These are phyloP conservation scores for Slavum lentiscoides DNA, from an alignment of 2,888 invertebrate species.

Conservation along the genomic window DNA sequence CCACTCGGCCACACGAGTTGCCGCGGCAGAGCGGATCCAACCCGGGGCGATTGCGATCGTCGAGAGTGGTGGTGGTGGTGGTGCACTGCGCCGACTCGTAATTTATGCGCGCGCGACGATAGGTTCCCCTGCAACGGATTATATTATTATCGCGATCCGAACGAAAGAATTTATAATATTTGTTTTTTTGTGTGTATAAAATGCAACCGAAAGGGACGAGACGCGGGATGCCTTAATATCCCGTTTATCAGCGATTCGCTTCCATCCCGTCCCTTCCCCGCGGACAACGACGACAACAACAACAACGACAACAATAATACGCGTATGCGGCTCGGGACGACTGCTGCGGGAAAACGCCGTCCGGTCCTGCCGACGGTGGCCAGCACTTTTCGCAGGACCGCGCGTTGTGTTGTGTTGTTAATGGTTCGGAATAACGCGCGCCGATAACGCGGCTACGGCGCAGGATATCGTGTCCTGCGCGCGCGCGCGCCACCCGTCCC, in stretches of 20 bases:
- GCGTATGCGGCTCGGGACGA: neutral
- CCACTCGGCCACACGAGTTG: neutral
- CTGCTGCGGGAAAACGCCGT: neutral
- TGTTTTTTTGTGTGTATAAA: neutral
- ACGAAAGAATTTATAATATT: conserved; percentile 6
- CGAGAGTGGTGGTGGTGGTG: neutral
- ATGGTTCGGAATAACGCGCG: conserved; percentile 40
- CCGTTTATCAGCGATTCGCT: neutral
- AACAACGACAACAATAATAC: conserved; percentile 8
- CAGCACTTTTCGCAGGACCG: neutral
- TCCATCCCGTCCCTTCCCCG: neutral
- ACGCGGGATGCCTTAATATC: too few species aligned
- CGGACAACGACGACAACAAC: neutral
- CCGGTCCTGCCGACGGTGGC: neutral
- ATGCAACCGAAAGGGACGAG: conserved; percentile 9
- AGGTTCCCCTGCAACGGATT: neutral
- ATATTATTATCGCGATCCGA: conserved; percentile 17
- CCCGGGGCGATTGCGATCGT: neutral
- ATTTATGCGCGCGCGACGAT: conserved; percentile 1
- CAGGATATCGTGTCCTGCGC: too few species aligned
- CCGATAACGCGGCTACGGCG: conserved; percentile 14
- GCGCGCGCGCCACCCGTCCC: neutral
- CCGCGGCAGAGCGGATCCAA: neutral
- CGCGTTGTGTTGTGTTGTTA: conserved; percentile 19
- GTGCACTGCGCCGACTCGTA: too few species aligned